Evolutionary conservation across 2,888 invertebrate genomes (phyloP).

Genomic region (Ephialtes manifestator): DNA sequence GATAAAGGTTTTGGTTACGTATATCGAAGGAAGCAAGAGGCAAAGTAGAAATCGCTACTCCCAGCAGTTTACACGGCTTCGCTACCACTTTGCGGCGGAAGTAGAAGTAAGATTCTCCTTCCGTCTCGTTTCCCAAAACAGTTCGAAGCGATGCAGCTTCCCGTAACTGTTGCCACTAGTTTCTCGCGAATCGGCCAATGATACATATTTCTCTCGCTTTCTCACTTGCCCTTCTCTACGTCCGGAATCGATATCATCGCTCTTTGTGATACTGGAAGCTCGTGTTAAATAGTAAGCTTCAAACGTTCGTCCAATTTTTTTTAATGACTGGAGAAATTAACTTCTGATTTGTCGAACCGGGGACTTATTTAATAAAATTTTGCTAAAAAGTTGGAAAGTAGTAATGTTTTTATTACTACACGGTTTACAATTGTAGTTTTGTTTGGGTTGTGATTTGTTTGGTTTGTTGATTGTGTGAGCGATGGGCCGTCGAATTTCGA

Average conservation of each 20-base stretch:
- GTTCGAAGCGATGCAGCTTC: slow-evolving; percentile 1
- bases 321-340: too few relatives aligned
- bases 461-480: too few relatives aligned
- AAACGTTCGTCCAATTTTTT: background rate
- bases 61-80: slow-evolving; percentile 44
- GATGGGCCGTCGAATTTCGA: too few relatives aligned
- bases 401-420: too few relatives aligned
- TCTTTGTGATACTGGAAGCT: slow-evolving; percentile 30
- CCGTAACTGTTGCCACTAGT: slow-evolving; percentile 20
- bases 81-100: slow-evolving; percentile 52
- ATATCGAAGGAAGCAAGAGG: slow-evolving; percentile 21
- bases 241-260: slow-evolving; percentile 12
- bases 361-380: too few relatives aligned
- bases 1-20: background rate
- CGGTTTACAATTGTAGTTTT: too few relatives aligned
- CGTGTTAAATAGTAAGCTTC: slow-evolving; percentile 15
- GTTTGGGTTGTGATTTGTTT: too few relatives aligned
- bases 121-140: slow-evolving; percentile 16
- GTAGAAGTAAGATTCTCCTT: slow-evolving; percentile 52
- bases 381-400: too few relatives aligned
- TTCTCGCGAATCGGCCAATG: slow-evolving; percentile 5
- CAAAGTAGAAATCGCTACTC: slow-evolving; percentile 28
- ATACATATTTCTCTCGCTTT: slow-evolving; percentile 5
- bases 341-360: too few relatives aligned
- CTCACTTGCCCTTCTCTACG: background rate